These are phyloP conservation scores for Oxygymnocypris stewartii DNA, from an alignment of 2,113 vertebrate genomes.

Conservation along the genomic window DNA sequence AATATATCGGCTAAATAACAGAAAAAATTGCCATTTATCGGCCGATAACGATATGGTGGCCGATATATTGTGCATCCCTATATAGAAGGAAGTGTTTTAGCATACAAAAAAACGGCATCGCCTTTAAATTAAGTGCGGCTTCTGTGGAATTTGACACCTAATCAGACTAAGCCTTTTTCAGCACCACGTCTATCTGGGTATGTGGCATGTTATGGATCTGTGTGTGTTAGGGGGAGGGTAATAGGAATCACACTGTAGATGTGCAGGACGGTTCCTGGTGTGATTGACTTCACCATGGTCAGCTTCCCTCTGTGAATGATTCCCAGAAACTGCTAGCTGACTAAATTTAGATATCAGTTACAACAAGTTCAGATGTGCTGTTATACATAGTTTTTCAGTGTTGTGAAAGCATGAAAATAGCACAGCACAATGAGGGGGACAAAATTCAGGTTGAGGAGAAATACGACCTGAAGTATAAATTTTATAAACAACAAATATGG, in stretches of 20 bases:
- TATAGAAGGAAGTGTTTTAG: neutral
- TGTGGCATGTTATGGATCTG: neutral
- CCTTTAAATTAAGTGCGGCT: neutral
- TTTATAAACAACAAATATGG: neutral
- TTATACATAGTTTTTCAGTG: conserved; percentile 6
- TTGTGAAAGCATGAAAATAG: conserved; percentile 14
- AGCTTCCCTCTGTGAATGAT: conserved; percentile 27
- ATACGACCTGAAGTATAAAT: neutral
- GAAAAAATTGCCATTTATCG: too few species aligned
- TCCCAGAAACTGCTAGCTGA: conserved; percentile 28
- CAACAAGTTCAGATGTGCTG: neutral
- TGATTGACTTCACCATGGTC: conserved; percentile 30
- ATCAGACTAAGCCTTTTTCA: conserved; percentile 1
- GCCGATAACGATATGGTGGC: too few species aligned
- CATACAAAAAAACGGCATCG: neutral
- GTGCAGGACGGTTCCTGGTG: neutral
- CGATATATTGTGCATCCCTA: too few species aligned
- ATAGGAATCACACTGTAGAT: neutral
- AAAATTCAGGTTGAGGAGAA: neutral
- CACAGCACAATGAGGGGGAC: neutral
- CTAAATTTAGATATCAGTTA: conserved; percentile 28
- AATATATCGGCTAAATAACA: too few species aligned
- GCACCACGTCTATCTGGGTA: conserved; percentile 1
- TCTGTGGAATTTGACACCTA: neutral
- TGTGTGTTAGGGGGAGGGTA: neutral